Evolutionary conservation across 2,113 vertebrate species (phyloP), one percentile per base, ranked within the genome.

Genomic region (Reinhardtius hippoglossoides): DNA sequence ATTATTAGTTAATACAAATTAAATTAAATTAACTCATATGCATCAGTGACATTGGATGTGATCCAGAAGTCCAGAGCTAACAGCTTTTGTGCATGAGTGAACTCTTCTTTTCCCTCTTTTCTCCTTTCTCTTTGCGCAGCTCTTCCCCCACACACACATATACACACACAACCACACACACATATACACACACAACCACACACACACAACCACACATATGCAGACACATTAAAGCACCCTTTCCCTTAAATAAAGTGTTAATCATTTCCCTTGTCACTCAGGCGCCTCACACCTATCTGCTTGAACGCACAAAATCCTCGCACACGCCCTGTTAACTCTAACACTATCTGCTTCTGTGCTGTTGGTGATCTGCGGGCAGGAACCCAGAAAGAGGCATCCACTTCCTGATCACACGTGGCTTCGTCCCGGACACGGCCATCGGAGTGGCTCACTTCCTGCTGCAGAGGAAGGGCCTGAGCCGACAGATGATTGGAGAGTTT

Each of bases 371-470:
- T 59, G 54, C 9, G 84, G 87, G 31, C 95, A 99, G 98, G 93
- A 99, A 99, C 90, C 98, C 98, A 20, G 98, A 99, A 89, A 96
- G 97, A 92, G 98, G 98, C 55, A 96, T 96, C 93, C 97, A 99
- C 94, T 99, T 99, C 94, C 94, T 99, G 86, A 98, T 99, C 79
- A 98, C 97, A 0, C 94, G 98, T 0, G 98, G 98, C 73, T 99
- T 99, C 83, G 97, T 99, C 84, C 98, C 98, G 0, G 98, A 99
- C 88, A 99, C 98, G 1, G 96, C 98, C 71, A 99, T 98, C 0
- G 98, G 98, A 5, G 98, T 99, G 82, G 98, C 97, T 67, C 98
- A 99, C 68, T 99, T 99, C 76, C 93, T 99, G 81, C 94, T 99
- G 37, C 98, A 99, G 93, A 93, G 98, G 61, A 99, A 99, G 55